A percentile compares a stretch with the other conserved stretches of the same genome.
phyloP scores from a whole-genome alignment of 2,113 vertebrate genomes.

The Bubo bubo region DNA sequence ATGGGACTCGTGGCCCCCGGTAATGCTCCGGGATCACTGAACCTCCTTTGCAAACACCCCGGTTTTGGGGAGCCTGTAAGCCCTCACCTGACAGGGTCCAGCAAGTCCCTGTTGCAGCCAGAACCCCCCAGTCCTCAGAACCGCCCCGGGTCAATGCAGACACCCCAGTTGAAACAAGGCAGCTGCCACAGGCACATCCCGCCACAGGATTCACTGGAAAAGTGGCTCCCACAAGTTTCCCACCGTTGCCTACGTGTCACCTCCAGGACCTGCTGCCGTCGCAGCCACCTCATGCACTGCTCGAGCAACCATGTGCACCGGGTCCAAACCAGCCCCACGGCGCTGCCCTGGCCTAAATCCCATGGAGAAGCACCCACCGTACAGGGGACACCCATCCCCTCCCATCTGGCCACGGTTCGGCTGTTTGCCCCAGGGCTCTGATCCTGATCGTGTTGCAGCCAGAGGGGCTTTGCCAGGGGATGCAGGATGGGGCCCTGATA shows the following conservation, averaged over 20 bases:
- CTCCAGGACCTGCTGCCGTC: background rate
- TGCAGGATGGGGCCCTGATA: background rate
- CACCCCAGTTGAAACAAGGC: background rate
- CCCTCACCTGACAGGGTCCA: background rate
- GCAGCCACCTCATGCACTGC: background rate
- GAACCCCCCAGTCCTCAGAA: background rate
- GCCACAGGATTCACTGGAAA: background rate
- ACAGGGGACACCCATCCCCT: background rate
- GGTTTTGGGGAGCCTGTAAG: background rate
- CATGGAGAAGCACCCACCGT: accelerated
- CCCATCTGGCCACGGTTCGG: background rate
- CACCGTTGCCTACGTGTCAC: accelerated
- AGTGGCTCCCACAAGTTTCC: background rate
- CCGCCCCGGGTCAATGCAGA: background rate
- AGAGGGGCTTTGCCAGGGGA: background rate
- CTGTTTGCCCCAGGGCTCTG: background rate
- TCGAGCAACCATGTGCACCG: accelerated
- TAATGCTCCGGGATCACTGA: background rate
- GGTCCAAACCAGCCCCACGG: background rate
- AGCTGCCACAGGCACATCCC: background rate
- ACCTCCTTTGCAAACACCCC: background rate
- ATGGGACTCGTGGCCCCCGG: accelerated
- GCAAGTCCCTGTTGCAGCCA: background rate
- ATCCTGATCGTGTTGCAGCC: background rate
- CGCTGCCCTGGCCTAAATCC: background rate